Evolutionary conservation across 1,140 invertebrate genomes (phyloP), one percentile per base, ranked within the genome.

Genomic region (Protaetia brevitarsis): DNA sequence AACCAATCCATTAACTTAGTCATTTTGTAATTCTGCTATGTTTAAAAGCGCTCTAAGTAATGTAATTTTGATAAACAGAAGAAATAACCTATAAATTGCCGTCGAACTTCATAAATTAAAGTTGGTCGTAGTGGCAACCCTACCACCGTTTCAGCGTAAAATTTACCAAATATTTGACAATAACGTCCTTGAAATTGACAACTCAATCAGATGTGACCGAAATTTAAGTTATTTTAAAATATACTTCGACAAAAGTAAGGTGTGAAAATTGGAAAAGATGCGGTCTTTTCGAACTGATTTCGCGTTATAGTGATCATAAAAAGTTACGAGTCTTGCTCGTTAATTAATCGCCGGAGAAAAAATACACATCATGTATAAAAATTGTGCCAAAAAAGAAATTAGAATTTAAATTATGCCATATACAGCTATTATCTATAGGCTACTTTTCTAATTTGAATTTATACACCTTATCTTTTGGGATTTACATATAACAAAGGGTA

Each of bases 1-100:
- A 94, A 74, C 91, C 91, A 95, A 79, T 93, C 88, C 71, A 88
- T 79, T 72, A 95, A 79, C 78, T 94, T 94, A 2, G 90, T 91
- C 90, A 93, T 91, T 69, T 79, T 77, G 51, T 70, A 51, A 23
- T 51, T 26, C 8, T 13, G 5, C 3, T 37, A 10, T 6, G 10
- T 13, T 5, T 59, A 67, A 41, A 34, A 34, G n/a, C 31, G 31
- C 31, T 56, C 23, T 56, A 56, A 8, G 11, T 13, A 23, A 56
- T 2, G 19, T 13, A 19, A 4, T 3, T 21, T 5, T 13, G 5
- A 56, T 27, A 56, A 56, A 4, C 11, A 56, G 5, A 1, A 23
- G 23, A 21, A 56, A 23, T 16, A 51, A 51, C 13, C 45, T 51
- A 23, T 16, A 51, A 51, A 19, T 2, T 16, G 8, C 10, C 16